phyloP scores from a whole-genome alignment of 1,140 invertebrate species.

The Calephelis nemesis region DNA sequence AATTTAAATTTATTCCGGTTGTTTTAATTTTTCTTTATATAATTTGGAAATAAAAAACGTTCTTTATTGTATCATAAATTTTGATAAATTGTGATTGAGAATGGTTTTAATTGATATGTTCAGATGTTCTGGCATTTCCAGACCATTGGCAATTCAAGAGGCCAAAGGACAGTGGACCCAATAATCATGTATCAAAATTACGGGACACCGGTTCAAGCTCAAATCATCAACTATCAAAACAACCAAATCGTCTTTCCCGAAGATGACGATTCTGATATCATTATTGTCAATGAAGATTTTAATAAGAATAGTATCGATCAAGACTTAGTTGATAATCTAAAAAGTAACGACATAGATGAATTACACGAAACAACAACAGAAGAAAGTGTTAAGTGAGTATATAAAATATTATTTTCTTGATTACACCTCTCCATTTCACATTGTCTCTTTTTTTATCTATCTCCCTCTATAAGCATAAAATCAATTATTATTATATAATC shows the following conservation, averaged over 20 bases:
- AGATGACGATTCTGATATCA: constrained; percentile 70
- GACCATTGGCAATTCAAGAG: constrained; percentile 82
- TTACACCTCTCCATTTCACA: no score
- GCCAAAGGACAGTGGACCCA: constrained; percentile 67
- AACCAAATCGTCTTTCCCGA: constrained; percentile 68
- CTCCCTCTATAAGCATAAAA: no score
- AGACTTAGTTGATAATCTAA: constrained; percentile 38
- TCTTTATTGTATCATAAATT: background rate
- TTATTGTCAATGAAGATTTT: constrained; percentile 70
- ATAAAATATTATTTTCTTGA: background rate
- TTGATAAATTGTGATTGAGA: constrained; percentile 23
- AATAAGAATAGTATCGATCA: constrained; percentile 48
- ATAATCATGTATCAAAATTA: constrained; percentile 68
- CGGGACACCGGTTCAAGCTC: constrained; percentile 45
- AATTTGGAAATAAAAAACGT: background rate
- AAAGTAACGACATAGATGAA: constrained; percentile 44
- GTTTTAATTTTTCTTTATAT: no score
- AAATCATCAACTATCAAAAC: constrained; percentile 52
- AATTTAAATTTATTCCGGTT: no score
- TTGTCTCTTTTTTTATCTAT: no score
- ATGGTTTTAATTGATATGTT: constrained; percentile 71
- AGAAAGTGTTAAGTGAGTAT: constrained; percentile 1
- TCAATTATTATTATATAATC: no score
- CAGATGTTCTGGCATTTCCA: constrained; percentile 87
- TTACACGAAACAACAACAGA: constrained; percentile 47